Conservation (phyloP, 2,113 vertebrate species). For the Trinectes maculatus region DNA sequence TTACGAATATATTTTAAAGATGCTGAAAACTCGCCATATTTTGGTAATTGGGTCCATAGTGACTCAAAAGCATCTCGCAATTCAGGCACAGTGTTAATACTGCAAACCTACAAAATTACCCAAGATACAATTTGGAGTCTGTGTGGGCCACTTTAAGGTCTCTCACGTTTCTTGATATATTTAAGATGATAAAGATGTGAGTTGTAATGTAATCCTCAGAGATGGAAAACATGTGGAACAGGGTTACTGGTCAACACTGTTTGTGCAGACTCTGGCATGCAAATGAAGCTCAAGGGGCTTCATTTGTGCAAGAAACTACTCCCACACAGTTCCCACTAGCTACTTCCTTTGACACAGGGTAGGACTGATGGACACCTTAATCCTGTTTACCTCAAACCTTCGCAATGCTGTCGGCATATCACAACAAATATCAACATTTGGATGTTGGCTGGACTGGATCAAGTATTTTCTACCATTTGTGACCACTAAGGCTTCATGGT, state of each 20-base stretch:
- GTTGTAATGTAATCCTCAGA: slow-evolving; percentile 2
- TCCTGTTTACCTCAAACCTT: slow-evolving; percentile 4
- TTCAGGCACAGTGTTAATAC: too few relatives aligned
- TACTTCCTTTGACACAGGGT: slow-evolving; percentile 4
- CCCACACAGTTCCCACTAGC: slow-evolving; percentile 29
- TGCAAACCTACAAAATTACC: background rate
- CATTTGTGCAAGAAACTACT: slow-evolving; percentile 51
- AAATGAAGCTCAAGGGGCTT: slow-evolving; percentile 43
- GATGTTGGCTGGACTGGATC: background rate
- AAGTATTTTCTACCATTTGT: background rate
- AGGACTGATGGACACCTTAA: slow-evolving; percentile 19
- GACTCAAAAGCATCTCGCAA: background rate
- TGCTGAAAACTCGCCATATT: background rate
- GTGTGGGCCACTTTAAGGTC: background rate
- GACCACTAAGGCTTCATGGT: background rate
- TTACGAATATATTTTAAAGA: background rate
- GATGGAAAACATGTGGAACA: slow-evolving; percentile 13
- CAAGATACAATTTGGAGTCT: background rate
- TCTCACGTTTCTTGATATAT: background rate
- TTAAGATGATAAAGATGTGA: background rate
- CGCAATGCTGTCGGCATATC: background rate
- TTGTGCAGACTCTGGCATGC: slow-evolving; percentile 4
- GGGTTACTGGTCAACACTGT: slow-evolving; percentile 9
- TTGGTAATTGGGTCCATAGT: too few relatives aligned
- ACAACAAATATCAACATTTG: background rate